Base-by-base conservation (phyloP, 2,797 vertebrate species). In the Scolopax bukidnonensis region DNA sequence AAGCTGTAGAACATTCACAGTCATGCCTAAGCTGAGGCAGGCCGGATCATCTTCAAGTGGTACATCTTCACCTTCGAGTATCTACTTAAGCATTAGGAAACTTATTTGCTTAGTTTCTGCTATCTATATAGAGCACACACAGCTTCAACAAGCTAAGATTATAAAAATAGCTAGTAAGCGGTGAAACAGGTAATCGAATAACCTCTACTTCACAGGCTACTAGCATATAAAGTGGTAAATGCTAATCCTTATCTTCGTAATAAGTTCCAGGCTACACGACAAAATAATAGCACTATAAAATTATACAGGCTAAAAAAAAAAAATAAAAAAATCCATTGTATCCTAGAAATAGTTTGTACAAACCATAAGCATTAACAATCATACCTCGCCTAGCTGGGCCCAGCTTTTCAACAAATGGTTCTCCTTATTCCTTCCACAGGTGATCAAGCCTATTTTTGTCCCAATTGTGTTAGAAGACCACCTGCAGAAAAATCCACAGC, bases 141-240 rank as follows among this genome's bases (percentile, higher is more conserved):
- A 19, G 41, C 64, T 80, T 81, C 67, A 78, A 63, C 27, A 81
- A 64, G n/a, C 10, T 71, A 76, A 78, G 48, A 70, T 68, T 87
- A 64, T 28, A 54, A 73, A 70, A 73, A 67, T 80, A 67, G 10
- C 33, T 76, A 65, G 54, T 14, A 21, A 91, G 47, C 20, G 47
- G 54, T 61, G 43, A 81, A 90, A 81, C 27, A 75, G 27, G 50
- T 87, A 61, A 88, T 85, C 67, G 88, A 78, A 92, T 84, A 91
- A 95, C 23, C 83, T 86, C 51, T 57, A 61, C 76, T 50, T 92
- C 65, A 48, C 43, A 61, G 65, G 28, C 61, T 93, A 38, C 68
- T 77, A 84, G 69, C 30, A 76, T 53, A 36, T 82, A 19, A 87
- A 88, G 32, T n/a, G 25, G 47, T 83, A 77, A 85, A 90, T 69